Conservation (phyloP, 1,140 invertebrate species). For the Homalodisca vitripennis region DNA sequence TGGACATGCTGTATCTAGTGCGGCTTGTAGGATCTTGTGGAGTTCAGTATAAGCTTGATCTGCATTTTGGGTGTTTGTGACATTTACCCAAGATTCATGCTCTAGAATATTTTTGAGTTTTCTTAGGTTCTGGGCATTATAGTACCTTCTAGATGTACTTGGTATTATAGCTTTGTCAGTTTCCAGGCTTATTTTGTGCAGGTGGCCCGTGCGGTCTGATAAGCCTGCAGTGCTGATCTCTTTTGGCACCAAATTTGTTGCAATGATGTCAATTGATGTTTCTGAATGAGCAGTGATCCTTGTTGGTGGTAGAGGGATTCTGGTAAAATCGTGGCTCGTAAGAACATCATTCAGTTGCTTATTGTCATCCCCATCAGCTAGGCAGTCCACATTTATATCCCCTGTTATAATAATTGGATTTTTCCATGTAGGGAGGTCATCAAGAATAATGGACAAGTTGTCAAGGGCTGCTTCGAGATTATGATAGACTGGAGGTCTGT, state of each 20-base stretch:
- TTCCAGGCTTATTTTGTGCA: neutral
- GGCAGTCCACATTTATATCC: neutral
- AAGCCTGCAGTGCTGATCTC: neutral
- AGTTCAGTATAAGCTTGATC: neutral
- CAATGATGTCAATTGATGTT: conserved; percentile 3
- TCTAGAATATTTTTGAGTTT: neutral
- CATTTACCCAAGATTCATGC: neutral
- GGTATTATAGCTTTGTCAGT: neutral
- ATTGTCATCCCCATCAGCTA: neutral
- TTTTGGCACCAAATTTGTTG: neutral
- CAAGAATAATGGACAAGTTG: neutral
- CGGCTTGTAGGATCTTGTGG: neutral
- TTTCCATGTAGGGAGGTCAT: neutral
- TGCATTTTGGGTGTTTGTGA: neutral
- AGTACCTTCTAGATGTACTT: neutral
- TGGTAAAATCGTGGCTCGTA: neutral
- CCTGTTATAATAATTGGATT: neutral
- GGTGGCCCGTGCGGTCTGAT: neutral
- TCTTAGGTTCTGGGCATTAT: neutral
- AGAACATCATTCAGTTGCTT: neutral
- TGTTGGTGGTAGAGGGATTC: neutral
- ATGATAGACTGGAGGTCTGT: neutral
- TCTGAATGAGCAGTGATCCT: neutral
- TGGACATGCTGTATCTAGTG: neutral
- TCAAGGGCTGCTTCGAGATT: neutral